Percentiles rank a stretch among this genome's conserved stretches.
Evolutionary conservation across 2,113 vertebrate genomes (phyloP).

Genomic region (Etheostoma cragini): DNA sequence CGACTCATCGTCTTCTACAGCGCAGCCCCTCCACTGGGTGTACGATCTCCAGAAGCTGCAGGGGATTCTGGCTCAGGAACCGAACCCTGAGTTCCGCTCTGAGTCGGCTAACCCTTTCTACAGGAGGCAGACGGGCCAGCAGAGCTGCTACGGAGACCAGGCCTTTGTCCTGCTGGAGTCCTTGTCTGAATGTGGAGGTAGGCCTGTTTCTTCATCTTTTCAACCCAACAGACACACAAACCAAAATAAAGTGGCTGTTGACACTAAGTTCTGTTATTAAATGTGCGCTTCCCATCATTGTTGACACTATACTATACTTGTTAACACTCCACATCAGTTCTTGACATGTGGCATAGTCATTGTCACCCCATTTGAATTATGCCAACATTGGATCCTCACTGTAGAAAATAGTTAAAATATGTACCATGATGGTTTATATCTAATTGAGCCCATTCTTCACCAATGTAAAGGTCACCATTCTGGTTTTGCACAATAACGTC

Average conservation of each 20-base stretch:
- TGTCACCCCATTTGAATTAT: neutral
- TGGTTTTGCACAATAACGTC: neutral
- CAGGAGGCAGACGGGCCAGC: slow-evolving; percentile 77
- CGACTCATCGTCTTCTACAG: slow-evolving; percentile 43
- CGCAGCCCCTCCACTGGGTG: slow-evolving; percentile 83
- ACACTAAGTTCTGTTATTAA: neutral
- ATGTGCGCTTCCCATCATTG: neutral
- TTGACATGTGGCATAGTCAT: neutral
- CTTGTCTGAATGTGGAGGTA: slow-evolving; percentile 81
- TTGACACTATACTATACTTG: neutral
- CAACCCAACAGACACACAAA: neutral
- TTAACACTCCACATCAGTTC: neutral
- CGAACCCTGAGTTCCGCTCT: slow-evolving; percentile 77
- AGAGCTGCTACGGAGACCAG: slow-evolving; percentile 85
- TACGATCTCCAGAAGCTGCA: slow-evolving; percentile 82
- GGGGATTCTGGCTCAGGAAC: slow-evolving; percentile 67
- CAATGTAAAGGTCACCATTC: no score
- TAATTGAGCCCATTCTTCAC: neutral
- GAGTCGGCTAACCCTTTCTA: slow-evolving; percentile 83
- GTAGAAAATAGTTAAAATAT: neutral
- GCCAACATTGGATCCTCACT: no score
- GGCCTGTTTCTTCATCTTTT: neutral
- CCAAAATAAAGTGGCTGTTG: neutral
- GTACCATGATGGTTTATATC: neutral
- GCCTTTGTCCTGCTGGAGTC: slow-evolving; percentile 82